Evolutionary conservation across 2,797 vertebrate genomes (phyloP).

Genomic region (Alfaro cultratus): DNA sequence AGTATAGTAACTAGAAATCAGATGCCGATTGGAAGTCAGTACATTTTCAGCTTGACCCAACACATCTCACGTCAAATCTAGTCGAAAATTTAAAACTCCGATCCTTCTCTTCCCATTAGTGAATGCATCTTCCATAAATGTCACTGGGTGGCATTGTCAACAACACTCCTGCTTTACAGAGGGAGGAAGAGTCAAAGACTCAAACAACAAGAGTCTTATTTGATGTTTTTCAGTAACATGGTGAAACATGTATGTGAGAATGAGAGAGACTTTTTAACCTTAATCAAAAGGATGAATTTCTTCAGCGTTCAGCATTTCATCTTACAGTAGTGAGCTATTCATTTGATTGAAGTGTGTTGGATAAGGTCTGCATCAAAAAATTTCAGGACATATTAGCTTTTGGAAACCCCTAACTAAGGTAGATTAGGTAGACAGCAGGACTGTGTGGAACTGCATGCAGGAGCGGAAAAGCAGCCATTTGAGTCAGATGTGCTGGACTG

Average conservation of each 20-base stretch:
- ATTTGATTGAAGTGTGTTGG: not conserved
- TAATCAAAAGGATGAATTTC: not conserved
- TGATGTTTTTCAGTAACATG: not conserved
- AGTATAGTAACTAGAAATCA: not conserved
- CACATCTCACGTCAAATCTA: not conserved
- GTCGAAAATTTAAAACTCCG: not conserved
- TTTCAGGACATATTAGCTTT: not conserved
- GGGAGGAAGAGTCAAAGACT: not conserved
- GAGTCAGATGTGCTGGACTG: not conserved
- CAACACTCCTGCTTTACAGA: not conserved
- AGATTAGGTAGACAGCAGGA: not conserved
- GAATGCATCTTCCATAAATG: not conserved
- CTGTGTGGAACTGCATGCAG: not conserved
- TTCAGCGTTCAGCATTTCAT: not conserved
- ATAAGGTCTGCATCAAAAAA: not conserved
- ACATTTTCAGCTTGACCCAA: not conserved
- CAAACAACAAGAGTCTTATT: not conserved
- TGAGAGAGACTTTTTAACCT: not conserved
- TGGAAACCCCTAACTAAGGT: not conserved
- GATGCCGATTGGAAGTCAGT: not conserved
- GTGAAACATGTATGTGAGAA: not conserved
- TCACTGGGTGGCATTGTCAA: not conserved
- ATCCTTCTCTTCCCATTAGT: not conserved
- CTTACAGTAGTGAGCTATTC: not conserved
- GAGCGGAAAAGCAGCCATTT: not conserved